These are phyloP conservation scores for Gasteruption jaculator DNA, from an alignment of 2,888 invertebrate species.

Conservation along the genomic window DNA sequence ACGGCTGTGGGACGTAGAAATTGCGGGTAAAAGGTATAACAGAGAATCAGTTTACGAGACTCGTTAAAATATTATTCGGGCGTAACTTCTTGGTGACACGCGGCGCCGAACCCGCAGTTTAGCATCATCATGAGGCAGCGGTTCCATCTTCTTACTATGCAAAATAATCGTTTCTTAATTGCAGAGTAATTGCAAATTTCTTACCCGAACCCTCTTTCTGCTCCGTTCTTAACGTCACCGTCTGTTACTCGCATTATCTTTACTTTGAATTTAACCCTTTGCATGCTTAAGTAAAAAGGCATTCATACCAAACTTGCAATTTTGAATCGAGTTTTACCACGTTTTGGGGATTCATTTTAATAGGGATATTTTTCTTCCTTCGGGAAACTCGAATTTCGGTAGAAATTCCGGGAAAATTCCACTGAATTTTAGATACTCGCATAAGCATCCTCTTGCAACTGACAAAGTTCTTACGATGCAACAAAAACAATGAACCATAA, in stretches of 20 bases:
- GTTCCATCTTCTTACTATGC: constrained; percentile 37
- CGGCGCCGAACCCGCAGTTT: constrained; percentile 38
- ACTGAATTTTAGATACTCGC: no score
- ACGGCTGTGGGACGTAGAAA: neutral
- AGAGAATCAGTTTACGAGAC: constrained; percentile 48
- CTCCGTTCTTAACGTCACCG: constrained; percentile 29
- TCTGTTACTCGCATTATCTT: constrained; percentile 38
- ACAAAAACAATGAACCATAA: no score
- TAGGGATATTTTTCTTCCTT: no score
- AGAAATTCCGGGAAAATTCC: no score
- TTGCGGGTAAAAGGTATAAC: constrained; percentile 22
- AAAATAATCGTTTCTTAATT: constrained; percentile 52
- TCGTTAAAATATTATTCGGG: constrained; percentile 50
- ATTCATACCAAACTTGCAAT: no score
- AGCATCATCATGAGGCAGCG: constrained; percentile 24
- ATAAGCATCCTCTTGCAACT: no score
- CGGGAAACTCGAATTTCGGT: no score
- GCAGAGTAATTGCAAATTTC: constrained; percentile 48
- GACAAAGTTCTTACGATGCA: no score
- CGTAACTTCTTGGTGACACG: constrained; percentile 49
- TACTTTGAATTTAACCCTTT: constrained; percentile 34
- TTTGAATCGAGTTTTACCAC: no score
- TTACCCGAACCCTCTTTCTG: constrained; percentile 11
- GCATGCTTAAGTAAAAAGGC: no score
- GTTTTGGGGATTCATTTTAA: no score